Evolutionary conservation across 2,888 invertebrate genomes (phyloP), one percentile per base, ranked within the genome.

Genomic region (Acrobeloides nanus): DNA sequence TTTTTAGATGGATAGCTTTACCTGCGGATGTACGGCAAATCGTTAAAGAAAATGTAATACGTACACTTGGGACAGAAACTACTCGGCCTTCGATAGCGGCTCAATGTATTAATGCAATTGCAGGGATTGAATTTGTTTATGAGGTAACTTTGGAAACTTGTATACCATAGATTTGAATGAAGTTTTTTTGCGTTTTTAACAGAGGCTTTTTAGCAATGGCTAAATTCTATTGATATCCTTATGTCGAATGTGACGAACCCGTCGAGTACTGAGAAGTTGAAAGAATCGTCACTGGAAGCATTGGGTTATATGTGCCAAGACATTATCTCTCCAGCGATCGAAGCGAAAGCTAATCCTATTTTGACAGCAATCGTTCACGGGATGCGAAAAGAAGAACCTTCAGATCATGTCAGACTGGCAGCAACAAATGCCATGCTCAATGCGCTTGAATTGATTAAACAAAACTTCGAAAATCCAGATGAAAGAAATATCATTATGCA

Each of bases 401-500:
- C 64, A 5, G 57, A 85, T 74, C 86, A 93, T 76, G 95, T 99
- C 3, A 82, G 89, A 54, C 80, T 93, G 43, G 95, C 97, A 33
- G 97, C 97, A 21, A 95, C 93, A 5, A 90, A 86, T 65, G 95
- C 97, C 2, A 81, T 99, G 24, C 81, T 87, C 39, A 99, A 99
- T 77, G 97, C 95, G 0, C 78, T 99, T 45, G 97, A 99, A 79
- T 99, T 99, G 74, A 97, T 95, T 15, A 87, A 87, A 78, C 87
- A 88, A 25, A 99, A 97, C 79, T 99, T 99, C 78, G 92, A 93
- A 66, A 88, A 87, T 74, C 92, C 93, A 76, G 83, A 85, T 48
- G 97, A 99, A 77, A 81, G 97, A 58, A 90, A 97, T 77, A 92
- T 89, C 75, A 95, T 99, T 46, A 99, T 97, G 97, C 92, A 97